A percentile compares a stretch with the other conserved stretches of the same genome.
phyloP scores from a whole-genome alignment of 2,797 vertebrate genomes.

The Tamandua tetradactyla region DNA sequence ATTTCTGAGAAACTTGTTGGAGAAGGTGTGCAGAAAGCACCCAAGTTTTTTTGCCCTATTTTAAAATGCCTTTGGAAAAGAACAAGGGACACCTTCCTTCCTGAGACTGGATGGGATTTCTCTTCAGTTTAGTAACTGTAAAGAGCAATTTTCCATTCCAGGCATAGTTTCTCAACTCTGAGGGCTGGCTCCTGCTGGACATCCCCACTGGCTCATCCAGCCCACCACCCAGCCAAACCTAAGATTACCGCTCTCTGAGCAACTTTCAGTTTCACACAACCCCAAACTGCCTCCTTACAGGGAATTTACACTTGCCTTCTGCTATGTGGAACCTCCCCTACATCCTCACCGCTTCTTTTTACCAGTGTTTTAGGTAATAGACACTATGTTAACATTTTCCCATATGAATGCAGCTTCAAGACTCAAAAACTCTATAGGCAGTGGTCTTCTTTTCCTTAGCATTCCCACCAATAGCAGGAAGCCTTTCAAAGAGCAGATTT shows the following conservation, averaged over 20 bases:
- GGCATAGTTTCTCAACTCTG: not conserved
- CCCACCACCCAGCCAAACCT: not conserved
- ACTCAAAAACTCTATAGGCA: not conserved
- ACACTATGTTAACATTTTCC: not conserved
- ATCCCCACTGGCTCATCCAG: not conserved
- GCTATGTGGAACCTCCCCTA: not conserved
- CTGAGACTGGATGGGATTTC: not conserved
- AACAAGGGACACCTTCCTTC: not conserved
- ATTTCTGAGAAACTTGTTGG: not conserved
- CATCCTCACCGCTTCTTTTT: not conserved
- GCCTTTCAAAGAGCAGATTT: not conserved
- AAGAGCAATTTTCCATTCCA: not conserved
- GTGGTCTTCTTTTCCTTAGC: not conserved
- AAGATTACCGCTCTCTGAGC: not conserved
- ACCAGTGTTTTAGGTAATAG: not conserved
- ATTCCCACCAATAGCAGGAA: not conserved
- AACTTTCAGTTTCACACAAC: not conserved
- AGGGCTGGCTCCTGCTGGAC: not conserved
- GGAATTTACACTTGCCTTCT: not conserved
- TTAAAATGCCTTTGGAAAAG: too few relatives aligned
- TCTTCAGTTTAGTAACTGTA: not conserved
- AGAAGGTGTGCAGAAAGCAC: too few relatives aligned
- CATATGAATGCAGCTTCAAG: not conserved
- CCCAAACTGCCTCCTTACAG: not conserved
- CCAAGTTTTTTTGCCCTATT: not conserved